Evolutionary conservation across 2,797 vertebrate genomes (phyloP).

Genomic region (Acanthurus lineatus): DNA sequence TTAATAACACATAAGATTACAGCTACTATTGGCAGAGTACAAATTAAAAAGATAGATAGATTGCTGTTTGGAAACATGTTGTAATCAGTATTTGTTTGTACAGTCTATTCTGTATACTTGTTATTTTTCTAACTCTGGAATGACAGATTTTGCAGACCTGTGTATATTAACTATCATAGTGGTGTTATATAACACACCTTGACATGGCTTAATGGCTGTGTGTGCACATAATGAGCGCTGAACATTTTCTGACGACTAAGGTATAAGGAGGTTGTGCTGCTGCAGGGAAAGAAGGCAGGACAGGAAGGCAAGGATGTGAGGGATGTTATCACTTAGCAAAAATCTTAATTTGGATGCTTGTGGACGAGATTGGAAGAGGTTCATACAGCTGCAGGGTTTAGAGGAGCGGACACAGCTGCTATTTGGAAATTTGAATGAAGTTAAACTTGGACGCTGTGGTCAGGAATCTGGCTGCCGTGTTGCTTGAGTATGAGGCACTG

Average conservation of each 20-base stretch:
- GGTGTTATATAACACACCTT: slow-evolving; percentile 16
- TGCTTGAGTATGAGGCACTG: slow-evolving; percentile 39
- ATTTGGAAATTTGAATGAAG: slow-evolving; percentile 67
- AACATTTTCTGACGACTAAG: neutral
- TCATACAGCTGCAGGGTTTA: slow-evolving; percentile 70
- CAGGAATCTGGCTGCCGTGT: slow-evolving; percentile 58
- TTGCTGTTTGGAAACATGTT: neutral
- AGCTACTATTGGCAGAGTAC: slow-evolving; percentile 11
- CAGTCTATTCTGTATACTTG: neutral
- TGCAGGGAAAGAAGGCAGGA: slow-evolving; percentile 9
- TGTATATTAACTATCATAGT: slow-evolving; percentile 13
- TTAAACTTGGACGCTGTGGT: slow-evolving; percentile 68
- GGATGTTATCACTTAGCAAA: slow-evolving; percentile 40
- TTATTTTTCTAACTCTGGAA: neutral
- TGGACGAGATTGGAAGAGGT: slow-evolving; percentile 62
- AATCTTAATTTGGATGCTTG: slow-evolving; percentile 63
- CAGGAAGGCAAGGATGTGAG: slow-evolving; percentile 44
- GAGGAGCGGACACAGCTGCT: slow-evolving; percentile 73
- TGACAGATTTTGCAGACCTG: neutral
- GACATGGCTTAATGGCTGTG: neutral
- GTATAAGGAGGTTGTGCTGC: neutral
- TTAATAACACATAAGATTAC: slow-evolving; percentile 4
- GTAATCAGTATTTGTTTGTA: neutral
- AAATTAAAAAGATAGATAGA: slow-evolving; percentile 1
- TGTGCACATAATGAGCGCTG: slow-evolving; percentile 11